Percentiles rank a stretch among this genome's conserved stretches.
Conservation (phyloP, 2,113 vertebrate species). For the Trogon melanurus region DNA sequence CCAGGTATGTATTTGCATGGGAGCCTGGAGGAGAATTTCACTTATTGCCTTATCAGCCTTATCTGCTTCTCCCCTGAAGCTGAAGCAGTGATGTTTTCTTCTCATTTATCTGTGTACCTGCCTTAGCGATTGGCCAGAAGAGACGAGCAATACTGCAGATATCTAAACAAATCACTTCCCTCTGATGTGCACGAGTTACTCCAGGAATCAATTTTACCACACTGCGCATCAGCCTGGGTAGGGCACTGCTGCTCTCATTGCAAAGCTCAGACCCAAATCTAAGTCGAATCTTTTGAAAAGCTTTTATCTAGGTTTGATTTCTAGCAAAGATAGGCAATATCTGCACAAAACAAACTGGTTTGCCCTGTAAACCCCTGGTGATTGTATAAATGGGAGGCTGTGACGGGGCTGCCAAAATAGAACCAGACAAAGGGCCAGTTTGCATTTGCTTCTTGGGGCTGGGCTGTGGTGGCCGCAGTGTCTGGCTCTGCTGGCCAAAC, state of each 20-base stretch:
- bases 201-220: neutral
- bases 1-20: neutral
- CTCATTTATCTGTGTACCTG: constrained; percentile 50
- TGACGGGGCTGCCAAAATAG: neutral
- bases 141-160: neutral
- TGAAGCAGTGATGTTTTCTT: neutral
- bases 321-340: neutral
- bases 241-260: neutral
- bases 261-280: neutral
- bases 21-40: constrained; percentile 39
- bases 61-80: constrained; percentile 21
- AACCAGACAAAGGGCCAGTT: neutral
- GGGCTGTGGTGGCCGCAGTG: neutral
- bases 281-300: neutral
- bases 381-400: neutral
- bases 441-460: neutral
- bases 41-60: constrained; percentile 54
- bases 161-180: constrained; percentile 45
- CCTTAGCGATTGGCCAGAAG: neutral
- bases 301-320: constrained; percentile 10
- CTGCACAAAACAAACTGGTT: neutral
- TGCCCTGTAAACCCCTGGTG: neutral
- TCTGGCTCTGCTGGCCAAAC: neutral
- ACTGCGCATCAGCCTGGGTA: neutral
- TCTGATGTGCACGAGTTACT: neutral